Base-by-base conservation (phyloP, 2,888 invertebrate genomes). In the Cosmia pyralina region DNA sequence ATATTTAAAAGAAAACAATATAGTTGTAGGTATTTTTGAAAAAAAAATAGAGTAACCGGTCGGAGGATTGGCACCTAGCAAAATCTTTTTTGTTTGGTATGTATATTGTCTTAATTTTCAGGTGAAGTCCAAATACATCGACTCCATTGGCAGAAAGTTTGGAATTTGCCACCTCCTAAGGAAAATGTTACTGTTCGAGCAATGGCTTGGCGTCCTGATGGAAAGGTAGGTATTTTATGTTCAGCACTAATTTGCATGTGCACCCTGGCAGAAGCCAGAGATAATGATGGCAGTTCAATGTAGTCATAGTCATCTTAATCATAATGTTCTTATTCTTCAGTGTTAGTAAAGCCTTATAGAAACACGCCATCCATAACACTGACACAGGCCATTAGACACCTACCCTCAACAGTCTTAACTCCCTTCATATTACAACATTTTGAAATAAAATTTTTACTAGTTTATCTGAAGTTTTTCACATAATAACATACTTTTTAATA, bases 191-290 rank as follows among this genome's bases (percentile, higher is more conserved):
- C 96, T 55, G 98, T 98, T 1, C 97, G 97, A 78, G 97, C 98
- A 17, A 97, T 99, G 90, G 97, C 98, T 67, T 99, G 99, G 99
- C 97, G 99, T 92, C 98, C 99, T 11, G 99, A 99, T 96, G 99
- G 99, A 84, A 99, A 99, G 94, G 97, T 99, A 88, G 91, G 97
- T n/a, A 11, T 48, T 58, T 46, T 41, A 44, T 52, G 38, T 50
- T 50, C 0, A 10, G 22, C 53, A 53, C 2, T 34, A n/a, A 69
- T 53, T 69, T 69, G 7, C 38, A 19, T 8, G 8, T 48, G 8
- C 0, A 53, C 34, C 1, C 10, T 44, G 7, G 74, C 17, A 28
- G 46, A 28, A 57, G 6, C 28, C n/a, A n/a, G 15, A 38, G 5
- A 28, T 17, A 50, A 13, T 41, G 13, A n/a, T 28, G 28, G 11